A percentile compares a stretch with the other conserved stretches of the same genome.
Conservation (phyloP, 1,140 invertebrate species). For the Panagrolaimus sp. region DNA sequence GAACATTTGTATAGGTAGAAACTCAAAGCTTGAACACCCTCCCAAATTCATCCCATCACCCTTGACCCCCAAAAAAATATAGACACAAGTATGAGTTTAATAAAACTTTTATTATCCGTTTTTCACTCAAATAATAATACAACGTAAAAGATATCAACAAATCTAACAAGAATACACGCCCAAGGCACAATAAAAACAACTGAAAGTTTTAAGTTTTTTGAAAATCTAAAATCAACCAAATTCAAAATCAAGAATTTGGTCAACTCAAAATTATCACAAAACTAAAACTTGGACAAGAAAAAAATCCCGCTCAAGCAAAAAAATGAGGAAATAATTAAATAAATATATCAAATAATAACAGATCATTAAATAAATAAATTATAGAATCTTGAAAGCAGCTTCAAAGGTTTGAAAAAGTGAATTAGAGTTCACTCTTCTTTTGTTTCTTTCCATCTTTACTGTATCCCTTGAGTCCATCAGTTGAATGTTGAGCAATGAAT, state of each 20-base stretch:
- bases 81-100: background rate
- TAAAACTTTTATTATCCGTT: background rate
- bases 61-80: background rate
- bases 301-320: slow-evolving; percentile 11
- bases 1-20: too few species aligned
- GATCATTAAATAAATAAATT: slow-evolving; percentile 16
- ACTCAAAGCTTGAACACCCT: slow-evolving; percentile 5
- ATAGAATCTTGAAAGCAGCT: background rate
- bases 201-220: background rate
- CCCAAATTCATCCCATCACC: background rate
- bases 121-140: slow-evolving; percentile 4
- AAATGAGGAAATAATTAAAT: background rate
- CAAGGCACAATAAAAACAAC: slow-evolving; percentile 10
- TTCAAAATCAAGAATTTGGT: background rate
- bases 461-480: slow-evolving; percentile 77
- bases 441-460: slow-evolving; percentile 81
- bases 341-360: slow-evolving; percentile 20
- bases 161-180: background rate
- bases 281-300: background rate
- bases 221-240: too few species aligned
- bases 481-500: slow-evolving; percentile 86
- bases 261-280: slow-evolving; percentile 14
- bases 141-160: background rate
- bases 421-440: slow-evolving; percentile 67
- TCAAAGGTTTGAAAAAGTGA: slow-evolving; percentile 8